Evolutionary conservation across 2,113 vertebrate species (phyloP).

Genomic region (Serinus canaria): DNA sequence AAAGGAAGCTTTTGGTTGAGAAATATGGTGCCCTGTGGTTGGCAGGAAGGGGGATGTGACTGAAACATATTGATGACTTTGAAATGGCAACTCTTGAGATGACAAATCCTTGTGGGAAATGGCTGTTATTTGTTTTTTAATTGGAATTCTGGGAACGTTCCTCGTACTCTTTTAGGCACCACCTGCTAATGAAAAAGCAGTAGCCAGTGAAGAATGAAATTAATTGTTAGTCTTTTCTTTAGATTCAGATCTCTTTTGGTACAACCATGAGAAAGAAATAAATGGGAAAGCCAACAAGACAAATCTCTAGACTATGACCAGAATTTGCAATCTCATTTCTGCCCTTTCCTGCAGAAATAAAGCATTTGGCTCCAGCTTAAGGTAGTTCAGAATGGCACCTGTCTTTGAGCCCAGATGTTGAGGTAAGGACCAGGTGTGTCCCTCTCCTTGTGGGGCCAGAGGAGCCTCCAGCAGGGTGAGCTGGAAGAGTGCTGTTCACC

Average conservation of each 20-base stretch:
- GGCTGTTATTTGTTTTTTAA: background rate
- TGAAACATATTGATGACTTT: background rate
- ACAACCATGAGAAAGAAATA: background rate
- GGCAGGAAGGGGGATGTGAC: background rate
- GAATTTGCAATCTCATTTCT: background rate
- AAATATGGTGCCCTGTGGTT: background rate
- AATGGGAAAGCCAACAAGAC: background rate
- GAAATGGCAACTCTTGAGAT: background rate
- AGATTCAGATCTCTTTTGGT: background rate
- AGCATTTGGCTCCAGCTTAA: background rate
- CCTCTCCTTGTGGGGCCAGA: background rate
- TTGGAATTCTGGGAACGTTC: background rate
- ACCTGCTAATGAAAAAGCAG: slow-evolving; percentile 7
- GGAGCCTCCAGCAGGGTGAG: background rate
- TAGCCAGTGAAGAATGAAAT: slow-evolving; percentile 2
- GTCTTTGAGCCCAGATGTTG: background rate
- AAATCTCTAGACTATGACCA: background rate
- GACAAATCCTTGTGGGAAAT: background rate
- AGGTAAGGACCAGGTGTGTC: accelerated
- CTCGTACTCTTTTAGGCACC: background rate
- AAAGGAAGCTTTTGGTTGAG: background rate
- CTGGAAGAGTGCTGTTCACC: background rate
- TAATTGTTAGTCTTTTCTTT: slow-evolving; percentile 37
- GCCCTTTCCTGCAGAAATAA: background rate
- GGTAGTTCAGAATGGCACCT: background rate